A percentile compares a stretch with the other conserved stretches of the same genome.
Evolutionary conservation across 1,140 invertebrate species (phyloP).

Genomic region (Anastrepha ludens): DNA sequence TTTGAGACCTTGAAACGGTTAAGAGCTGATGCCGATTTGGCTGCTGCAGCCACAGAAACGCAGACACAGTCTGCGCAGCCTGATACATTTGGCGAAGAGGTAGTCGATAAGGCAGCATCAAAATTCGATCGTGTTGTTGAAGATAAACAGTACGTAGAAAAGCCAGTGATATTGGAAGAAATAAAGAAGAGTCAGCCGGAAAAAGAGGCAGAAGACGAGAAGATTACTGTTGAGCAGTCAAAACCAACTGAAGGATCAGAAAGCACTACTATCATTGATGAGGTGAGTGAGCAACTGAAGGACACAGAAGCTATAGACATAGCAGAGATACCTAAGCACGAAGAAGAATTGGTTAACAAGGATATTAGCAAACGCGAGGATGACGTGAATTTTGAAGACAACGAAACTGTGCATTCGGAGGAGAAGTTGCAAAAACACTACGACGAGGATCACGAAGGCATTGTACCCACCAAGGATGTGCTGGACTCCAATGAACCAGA

Average conservation of each 20-base stretch:
- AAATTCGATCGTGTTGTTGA: constrained; percentile 73
- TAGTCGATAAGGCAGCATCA: constrained; percentile 68
- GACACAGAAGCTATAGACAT: constrained; percentile 56
- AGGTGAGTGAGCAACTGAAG: constrained; percentile 60
- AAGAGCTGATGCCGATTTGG: constrained; percentile 57
- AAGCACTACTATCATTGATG: constrained; percentile 56
- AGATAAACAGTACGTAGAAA: constrained; percentile 74
- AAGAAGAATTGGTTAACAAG: background rate
- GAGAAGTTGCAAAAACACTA: constrained; percentile 66
- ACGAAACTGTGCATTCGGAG: constrained; percentile 73
- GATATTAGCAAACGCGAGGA: constrained; percentile 59
- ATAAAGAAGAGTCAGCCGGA: constrained; percentile 66
- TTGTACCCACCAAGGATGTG: constrained; percentile 54
- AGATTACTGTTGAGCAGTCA: background rate
- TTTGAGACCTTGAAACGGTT: constrained; percentile 72
- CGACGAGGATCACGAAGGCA: constrained; percentile 38
- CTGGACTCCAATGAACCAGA: constrained; percentile 66
- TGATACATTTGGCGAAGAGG: constrained; percentile 66
- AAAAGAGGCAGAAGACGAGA: constrained; percentile 38
- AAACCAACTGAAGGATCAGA: background rate
- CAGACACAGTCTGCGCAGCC: constrained; percentile 50
- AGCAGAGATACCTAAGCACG: constrained; percentile 63
- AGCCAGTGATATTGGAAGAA: constrained; percentile 71
- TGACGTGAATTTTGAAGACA: constrained; percentile 68
- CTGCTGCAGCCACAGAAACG: constrained; percentile 52